These are phyloP conservation scores for Nannoperca obscura DNA, from an alignment of 2,797 vertebrate species.

Conservation along the genomic window DNA sequence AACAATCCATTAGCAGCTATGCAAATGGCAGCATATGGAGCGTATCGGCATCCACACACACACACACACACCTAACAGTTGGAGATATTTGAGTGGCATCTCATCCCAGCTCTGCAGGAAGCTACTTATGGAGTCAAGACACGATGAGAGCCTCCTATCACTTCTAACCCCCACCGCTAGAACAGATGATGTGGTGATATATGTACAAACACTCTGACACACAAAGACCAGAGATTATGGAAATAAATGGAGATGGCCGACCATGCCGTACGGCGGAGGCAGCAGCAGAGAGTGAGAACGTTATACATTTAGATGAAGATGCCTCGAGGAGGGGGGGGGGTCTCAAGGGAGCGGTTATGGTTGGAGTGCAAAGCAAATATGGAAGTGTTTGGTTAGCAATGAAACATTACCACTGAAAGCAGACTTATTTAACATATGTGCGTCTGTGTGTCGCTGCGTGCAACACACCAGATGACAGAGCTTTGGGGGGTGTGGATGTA, in stretches of 20 bases:
- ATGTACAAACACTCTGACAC: constrained; percentile 65
- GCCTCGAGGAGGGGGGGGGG: constrained; percentile 47
- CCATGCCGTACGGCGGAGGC: constrained; percentile 40
- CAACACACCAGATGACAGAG: constrained; percentile 35
- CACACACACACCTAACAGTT: constrained; percentile 22
- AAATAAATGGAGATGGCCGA: constrained; percentile 62
- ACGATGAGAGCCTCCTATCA: constrained; percentile 38
- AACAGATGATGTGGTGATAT: constrained; percentile 56
- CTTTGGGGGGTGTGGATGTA: constrained; percentile 21
- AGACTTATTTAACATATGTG: constrained; percentile 31
- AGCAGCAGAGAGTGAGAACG: constrained; percentile 28
- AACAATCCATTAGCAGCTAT: constrained; percentile 36
- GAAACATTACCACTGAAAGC: constrained; percentile 53
- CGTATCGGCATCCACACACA: constrained; percentile 9
- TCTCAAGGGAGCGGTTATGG: constrained; percentile 62
- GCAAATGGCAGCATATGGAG: constrained; percentile 58
- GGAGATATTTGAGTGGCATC: constrained; percentile 44
- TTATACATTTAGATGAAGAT: constrained; percentile 58
- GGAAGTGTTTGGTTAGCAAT: constrained; percentile 58
- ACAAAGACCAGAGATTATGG: constrained; percentile 57
- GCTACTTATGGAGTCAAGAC: constrained; percentile 45
- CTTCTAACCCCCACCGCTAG: constrained; percentile 39
- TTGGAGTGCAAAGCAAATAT: constrained; percentile 63
- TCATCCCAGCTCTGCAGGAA: constrained; percentile 46
- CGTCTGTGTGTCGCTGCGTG: constrained; percentile 28